Evolutionary conservation across 2,797 vertebrate genomes (phyloP), one percentile per base, ranked within the genome.

Genomic region (Oryzias sinensis): DNA sequence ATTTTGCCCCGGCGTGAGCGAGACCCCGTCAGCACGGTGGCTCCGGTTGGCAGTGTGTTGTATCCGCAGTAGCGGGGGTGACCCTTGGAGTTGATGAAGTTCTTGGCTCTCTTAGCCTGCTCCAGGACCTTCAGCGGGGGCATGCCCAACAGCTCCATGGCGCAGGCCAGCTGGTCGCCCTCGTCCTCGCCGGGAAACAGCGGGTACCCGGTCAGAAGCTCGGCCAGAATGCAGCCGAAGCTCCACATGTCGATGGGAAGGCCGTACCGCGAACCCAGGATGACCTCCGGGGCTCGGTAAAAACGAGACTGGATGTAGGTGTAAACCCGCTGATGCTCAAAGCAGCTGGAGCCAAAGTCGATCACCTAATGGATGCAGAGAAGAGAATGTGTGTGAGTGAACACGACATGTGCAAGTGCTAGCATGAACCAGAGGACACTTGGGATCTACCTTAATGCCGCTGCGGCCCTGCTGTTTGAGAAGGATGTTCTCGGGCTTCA

Each of bases 221-320:
- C 97, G 0, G 95, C 95, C 53, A 99, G 92, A 43, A 99, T 99
- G 65, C 97, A 99, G 76, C 97, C 97, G 43, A 99, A 97, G 83
- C 96, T 98, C 97, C 97, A 99, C 90, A 99, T 97, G 68, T 99
- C 97, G 20, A 99, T 99, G 6, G 97, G 92, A 49, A 98, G 95
- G 70, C 97, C 96, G 13, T 99, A 99, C 62, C 95, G 95, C 4
- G 93, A 93, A 5, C 97, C 97, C 1, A 99, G 85, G 76, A 99
- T 98, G 54, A 99, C 93, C 86, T 99, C 97, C 0, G 97, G 97
- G 0, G 97, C 96, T 43, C 97, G 91, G 68, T 99, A 99, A 84
- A 99, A 99, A 13, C 97, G 95, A 14, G 97, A 99, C 88, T 99
- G 97, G 85, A 99, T 99, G 45, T 99, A 98, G 0, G 97, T 99